Evolutionary conservation across 2,888 invertebrate species (phyloP).

Genomic region (Cancer borealis): DNA sequence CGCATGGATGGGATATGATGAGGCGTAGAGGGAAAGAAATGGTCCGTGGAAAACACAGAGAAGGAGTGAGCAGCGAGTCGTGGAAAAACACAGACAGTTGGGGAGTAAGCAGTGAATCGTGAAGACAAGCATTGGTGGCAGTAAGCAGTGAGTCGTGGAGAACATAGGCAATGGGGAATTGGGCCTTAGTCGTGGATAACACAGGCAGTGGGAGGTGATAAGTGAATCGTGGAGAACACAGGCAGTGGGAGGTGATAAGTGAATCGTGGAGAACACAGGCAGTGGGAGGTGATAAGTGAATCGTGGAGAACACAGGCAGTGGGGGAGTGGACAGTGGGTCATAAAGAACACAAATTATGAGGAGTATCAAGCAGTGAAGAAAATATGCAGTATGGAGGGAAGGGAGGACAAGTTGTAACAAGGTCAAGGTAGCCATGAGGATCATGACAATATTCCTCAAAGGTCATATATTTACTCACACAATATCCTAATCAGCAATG

Average conservation of each 20-base stretch:
- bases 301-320: background rate
- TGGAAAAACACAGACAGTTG: background rate
- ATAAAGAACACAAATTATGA: background rate
- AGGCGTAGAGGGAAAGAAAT: background rate
- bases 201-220: background rate
- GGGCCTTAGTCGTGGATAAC: background rate
- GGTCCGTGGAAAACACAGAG: background rate
- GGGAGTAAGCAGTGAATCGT: background rate
- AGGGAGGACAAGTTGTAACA: background rate
- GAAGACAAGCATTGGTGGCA: too few species aligned
- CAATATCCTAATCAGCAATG: too few species aligned
- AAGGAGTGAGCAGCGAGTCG: background rate
- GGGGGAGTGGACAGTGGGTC: background rate
- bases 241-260: background rate
- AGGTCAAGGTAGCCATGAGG: background rate
- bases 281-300: background rate
- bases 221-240: background rate
- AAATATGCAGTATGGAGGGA: background rate
- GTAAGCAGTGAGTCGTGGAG: background rate
- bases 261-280: background rate
- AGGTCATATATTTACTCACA: background rate
- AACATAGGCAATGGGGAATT: background rate
- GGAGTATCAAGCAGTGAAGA: background rate
- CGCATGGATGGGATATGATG: background rate
- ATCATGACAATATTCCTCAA: background rate